A percentile compares a stretch with the other conserved stretches of the same genome.
Evolutionary conservation across 2,797 vertebrate species (phyloP).

Genomic region (Acanthurus tractus): DNA sequence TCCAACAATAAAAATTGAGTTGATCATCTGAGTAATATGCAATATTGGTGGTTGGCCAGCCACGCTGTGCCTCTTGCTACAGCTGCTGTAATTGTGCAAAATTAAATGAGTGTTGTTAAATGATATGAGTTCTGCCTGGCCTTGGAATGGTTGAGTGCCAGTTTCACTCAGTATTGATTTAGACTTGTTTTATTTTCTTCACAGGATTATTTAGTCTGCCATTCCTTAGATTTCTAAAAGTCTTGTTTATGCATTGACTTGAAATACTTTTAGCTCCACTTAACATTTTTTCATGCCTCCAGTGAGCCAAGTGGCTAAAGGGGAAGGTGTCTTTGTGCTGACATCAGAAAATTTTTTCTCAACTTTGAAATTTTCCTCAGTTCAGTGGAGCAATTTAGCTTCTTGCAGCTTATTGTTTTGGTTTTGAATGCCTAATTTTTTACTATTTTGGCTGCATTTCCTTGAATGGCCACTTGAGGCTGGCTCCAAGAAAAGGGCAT

Average conservation of each 20-base stretch:
- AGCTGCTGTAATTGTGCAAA: constrained; percentile 65
- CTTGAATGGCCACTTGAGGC: too few relatives aligned
- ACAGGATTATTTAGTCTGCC: constrained; percentile 18
- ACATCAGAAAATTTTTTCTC: not conserved
- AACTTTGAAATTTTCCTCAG: not conserved
- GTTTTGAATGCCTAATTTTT: not conserved
- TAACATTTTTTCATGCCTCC: constrained; percentile 13
- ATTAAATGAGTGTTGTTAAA: constrained; percentile 70
- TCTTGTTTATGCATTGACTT: constrained; percentile 9
- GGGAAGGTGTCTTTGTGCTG: not conserved
- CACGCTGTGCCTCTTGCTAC: constrained; percentile 27
- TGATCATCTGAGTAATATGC: constrained; percentile 57
- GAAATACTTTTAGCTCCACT: constrained; percentile 9
- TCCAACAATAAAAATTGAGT: constrained; percentile 52
- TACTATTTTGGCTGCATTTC: too few relatives aligned
- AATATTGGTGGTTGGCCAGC: constrained; percentile 46
- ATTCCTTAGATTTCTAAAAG: constrained; percentile 21
- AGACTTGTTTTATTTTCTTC: constrained; percentile 40
- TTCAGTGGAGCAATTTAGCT: not conserved
- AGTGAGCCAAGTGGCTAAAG: not conserved
- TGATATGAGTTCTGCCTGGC: constrained; percentile 52
- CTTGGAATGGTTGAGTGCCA: constrained; percentile 40
- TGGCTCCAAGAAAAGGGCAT: too few relatives aligned
- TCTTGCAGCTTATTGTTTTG: not conserved
- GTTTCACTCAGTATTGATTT: constrained; percentile 50